phyloP scores from a whole-genome alignment of 2,113 vertebrate species.

The Acanthisitta chloris region DNA sequence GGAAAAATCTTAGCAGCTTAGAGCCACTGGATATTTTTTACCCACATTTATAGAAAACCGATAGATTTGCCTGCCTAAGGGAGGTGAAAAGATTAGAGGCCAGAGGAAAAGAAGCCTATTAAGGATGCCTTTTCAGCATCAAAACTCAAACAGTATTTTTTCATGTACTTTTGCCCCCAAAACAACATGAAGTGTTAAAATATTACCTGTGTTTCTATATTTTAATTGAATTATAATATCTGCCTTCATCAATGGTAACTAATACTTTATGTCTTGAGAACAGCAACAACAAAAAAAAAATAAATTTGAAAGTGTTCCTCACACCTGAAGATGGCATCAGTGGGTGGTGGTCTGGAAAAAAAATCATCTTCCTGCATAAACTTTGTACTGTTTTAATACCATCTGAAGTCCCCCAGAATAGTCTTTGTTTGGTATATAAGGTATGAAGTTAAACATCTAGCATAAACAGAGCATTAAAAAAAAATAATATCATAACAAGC shows the following conservation, averaged over 20 bases:
- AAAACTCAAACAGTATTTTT: not conserved
- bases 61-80: not conserved
- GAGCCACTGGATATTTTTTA: not conserved
- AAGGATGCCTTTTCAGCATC: not conserved
- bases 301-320: not conserved
- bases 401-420: not conserved
- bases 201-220: not conserved
- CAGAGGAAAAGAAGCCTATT: not conserved
- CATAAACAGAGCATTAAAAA: not conserved
- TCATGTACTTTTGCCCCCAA: not conserved
- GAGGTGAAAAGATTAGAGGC: not conserved
- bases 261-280: not conserved
- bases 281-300: not conserved
- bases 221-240: not conserved
- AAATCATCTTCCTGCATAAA: not conserved
- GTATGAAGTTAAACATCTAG: not conserved
- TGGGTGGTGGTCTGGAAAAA: not conserved
- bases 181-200: not conserved
- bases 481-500: rapidly evolving
- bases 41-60: not conserved
- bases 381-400: not conserved
- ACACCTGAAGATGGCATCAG: not conserved
- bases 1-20: not conserved
- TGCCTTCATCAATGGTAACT: not conserved
- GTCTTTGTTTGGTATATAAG: not conserved